Conservation (phyloP, 2,888 invertebrate species). For the Lithophane semibrunnea region DNA sequence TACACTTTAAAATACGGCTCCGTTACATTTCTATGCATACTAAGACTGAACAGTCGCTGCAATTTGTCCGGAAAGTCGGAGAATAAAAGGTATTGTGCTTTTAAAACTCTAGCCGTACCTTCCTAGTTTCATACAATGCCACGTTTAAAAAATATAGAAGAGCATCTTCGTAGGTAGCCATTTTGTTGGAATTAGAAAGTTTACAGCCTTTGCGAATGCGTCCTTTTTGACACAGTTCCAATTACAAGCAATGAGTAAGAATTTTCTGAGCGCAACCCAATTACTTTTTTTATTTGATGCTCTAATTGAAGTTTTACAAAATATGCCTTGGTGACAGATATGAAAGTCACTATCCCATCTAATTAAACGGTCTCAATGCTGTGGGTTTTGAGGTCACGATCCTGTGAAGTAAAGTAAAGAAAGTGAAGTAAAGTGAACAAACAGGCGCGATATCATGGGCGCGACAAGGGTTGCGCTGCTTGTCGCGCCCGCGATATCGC, state of each 20-base stretch:
- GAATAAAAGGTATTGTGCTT: slow-evolving; percentile 42
- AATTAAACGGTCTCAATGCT: neutral
- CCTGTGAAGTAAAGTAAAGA: too few relatives aligned
- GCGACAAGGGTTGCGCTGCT: too few relatives aligned
- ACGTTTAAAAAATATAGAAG: slow-evolving; percentile 12
- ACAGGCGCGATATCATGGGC: too few relatives aligned
- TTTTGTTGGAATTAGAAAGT: slow-evolving; percentile 21
- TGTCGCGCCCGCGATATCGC: too few relatives aligned
- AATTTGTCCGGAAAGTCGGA: slow-evolving; percentile 15
- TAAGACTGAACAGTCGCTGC: neutral
- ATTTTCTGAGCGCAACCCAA: slow-evolving; percentile 6
- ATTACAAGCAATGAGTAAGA: slow-evolving; percentile 29
- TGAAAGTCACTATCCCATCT: neutral
- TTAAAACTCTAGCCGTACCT: neutral
- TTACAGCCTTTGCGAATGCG: neutral
- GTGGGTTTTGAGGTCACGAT: neutral
- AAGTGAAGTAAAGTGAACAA: too few relatives aligned
- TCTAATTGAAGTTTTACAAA: neutral
- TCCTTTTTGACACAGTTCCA: slow-evolving; percentile 20
- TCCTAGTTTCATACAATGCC: slow-evolving; percentile 28
- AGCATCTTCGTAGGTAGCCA: neutral
- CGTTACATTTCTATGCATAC: neutral
- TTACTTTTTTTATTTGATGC: neutral
- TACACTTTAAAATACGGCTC: neutral
- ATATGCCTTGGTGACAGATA: neutral